A percentile compares a stretch with the other conserved stretches of the same genome.
Conservation (phyloP, 30 jellyfish, hydroid and myxozoan species). For the Chrysaora quinquecirrha region DNA sequence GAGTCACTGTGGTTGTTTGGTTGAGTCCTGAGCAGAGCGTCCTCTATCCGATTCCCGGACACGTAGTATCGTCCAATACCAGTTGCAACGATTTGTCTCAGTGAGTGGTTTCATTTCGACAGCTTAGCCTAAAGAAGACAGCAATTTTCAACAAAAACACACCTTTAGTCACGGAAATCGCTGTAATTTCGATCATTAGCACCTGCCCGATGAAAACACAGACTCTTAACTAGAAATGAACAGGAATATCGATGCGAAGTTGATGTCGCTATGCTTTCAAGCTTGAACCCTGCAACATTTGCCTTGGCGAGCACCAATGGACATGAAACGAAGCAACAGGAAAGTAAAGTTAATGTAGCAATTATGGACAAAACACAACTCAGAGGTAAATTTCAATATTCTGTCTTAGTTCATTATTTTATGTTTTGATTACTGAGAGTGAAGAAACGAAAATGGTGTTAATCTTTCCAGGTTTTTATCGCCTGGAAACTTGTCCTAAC, state of each 20-base stretch:
- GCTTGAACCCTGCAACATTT: neutral
- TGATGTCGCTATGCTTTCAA: neutral
- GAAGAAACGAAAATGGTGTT: too few relatives aligned
- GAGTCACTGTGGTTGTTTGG: too few relatives aligned
- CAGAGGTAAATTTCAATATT: neutral
- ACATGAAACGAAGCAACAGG: neutral
- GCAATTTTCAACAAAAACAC: constrained; percentile 1
- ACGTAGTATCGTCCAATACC: too few relatives aligned
- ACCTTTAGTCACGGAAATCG: constrained; percentile 8
- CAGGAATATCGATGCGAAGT: neutral
- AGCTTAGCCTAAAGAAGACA: constrained; percentile 15
- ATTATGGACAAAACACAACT: neutral
- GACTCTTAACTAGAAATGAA: constrained; percentile 48
- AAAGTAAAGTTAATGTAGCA: neutral
- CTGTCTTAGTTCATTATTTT: too few relatives aligned
- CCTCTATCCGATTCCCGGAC: too few relatives aligned
- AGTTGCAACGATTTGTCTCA: neutral
- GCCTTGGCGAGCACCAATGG: constrained; percentile 1
- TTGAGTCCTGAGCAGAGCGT: too few relatives aligned
- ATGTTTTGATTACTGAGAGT: too few relatives aligned
- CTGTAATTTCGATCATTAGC: constrained; percentile 33
- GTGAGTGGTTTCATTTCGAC: constrained; percentile 12
- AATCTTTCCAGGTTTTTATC: too few relatives aligned
- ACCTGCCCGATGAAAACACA: constrained; percentile 56
- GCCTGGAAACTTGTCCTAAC: too few relatives aligned